Conservation (phyloP, 2,113 vertebrate species). For the Apteryx mantelli region DNA sequence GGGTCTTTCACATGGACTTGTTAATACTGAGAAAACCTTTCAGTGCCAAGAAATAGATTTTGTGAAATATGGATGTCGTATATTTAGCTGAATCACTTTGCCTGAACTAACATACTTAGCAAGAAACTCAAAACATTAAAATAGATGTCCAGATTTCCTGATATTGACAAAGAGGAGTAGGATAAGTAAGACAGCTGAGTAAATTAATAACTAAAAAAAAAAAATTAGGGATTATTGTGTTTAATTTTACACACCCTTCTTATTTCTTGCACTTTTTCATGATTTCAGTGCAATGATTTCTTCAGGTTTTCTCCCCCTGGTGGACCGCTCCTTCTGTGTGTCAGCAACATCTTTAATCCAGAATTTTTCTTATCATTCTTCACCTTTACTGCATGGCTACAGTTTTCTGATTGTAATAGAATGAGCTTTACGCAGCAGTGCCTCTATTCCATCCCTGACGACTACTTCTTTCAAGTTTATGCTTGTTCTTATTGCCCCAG, state of each 20-base stretch:
- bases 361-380: background rate
- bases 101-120: background rate
- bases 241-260: background rate
- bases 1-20: background rate
- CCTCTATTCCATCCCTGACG: background rate
- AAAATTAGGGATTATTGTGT: background rate
- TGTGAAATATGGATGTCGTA: background rate
- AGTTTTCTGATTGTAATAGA: background rate
- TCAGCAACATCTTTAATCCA: background rate
- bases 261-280: background rate
- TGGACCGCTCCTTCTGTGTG: background rate
- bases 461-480: background rate
- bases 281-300: background rate
- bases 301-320: conserved; percentile 27
- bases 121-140: background rate
- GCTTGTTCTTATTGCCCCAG: background rate
- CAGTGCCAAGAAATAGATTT: background rate
- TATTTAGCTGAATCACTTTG: background rate
- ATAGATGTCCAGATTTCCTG: background rate
- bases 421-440: background rate
- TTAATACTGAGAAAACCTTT: background rate
- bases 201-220: background rate
- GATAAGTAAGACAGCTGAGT: background rate
- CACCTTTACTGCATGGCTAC: background rate
- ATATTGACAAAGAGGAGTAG: background rate